Conservation (phyloP, 2,797 vertebrate species). For the Macrochelys suwanniensis region DNA sequence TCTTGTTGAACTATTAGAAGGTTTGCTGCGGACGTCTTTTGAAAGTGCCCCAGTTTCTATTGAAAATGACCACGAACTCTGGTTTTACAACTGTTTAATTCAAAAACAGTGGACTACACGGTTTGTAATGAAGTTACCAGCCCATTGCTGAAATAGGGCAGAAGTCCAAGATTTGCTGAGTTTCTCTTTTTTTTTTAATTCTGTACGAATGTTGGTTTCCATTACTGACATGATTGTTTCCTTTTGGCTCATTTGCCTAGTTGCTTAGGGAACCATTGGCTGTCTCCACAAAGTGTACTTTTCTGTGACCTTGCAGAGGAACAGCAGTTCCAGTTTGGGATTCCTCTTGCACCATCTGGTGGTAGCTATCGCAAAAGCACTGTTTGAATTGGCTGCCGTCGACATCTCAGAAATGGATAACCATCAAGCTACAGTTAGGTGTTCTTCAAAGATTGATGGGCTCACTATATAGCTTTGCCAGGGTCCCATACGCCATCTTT, state of each 20-base stretch:
- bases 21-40: not conserved
- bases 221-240: not conserved
- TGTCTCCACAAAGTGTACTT: not conserved
- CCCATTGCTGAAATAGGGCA: conserved; percentile 26
- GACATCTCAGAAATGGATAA: accelerated
- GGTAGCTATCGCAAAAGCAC: not conserved
- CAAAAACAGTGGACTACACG: not conserved
- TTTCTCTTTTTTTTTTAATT: not conserved
- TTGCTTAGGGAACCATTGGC: not conserved
- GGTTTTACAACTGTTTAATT: not conserved
- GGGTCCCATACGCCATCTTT: not conserved
- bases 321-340: not conserved
- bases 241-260: not conserved
- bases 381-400: accelerated
- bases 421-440: accelerated
- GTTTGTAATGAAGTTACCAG: not conserved
- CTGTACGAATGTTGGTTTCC: not conserved
- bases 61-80: not conserved
- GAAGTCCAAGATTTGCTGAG: not conserved
- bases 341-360: conserved; percentile 67
- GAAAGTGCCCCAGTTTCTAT: not conserved
- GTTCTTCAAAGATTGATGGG: not conserved
- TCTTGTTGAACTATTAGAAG: not conserved
- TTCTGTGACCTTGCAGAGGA: conserved; percentile 20
- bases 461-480: not conserved